Evolutionary conservation across 2,888 invertebrate genomes (phyloP).

Genomic region (Phengaris arion): DNA sequence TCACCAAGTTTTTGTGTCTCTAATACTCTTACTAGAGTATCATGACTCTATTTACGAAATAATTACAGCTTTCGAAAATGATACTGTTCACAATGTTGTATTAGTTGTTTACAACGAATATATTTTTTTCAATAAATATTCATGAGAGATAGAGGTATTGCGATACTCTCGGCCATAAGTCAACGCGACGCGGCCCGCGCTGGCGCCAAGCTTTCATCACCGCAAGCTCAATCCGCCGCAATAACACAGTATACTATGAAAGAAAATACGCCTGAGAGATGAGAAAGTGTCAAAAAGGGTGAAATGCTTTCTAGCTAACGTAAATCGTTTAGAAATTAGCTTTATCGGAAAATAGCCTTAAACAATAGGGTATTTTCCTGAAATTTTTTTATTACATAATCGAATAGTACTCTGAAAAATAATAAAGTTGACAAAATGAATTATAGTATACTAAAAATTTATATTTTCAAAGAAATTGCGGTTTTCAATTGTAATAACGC

Average conservation of each 20-base stretch:
- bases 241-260: neutral
- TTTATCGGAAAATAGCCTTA: too few relatives aligned
- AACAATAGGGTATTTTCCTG: too few relatives aligned
- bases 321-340: too few relatives aligned
- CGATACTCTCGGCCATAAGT: constrained; percentile 74
- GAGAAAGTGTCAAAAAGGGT: neutral
- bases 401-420: too few relatives aligned
- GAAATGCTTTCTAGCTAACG: too few relatives aligned
- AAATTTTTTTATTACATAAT: too few relatives aligned
- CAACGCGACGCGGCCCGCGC: constrained; percentile 64
- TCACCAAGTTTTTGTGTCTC: constrained; percentile 54
- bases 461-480: too few relatives aligned
- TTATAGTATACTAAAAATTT: too few relatives aligned
- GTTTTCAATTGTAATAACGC: too few relatives aligned
- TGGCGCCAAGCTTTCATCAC: constrained; percentile 37
- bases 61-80: constrained; percentile 62
- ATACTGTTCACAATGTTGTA: constrained; percentile 67
- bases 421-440: too few relatives aligned
- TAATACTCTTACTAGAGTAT: constrained; percentile 62
- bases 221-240: constrained; percentile 40
- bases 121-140: constrained; percentile 73
- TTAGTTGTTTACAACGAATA: constrained; percentile 55
- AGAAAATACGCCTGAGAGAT: neutral
- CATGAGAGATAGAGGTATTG: constrained; percentile 75
- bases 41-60: constrained; percentile 63